phyloP scores from a whole-genome alignment of 2,888 invertebrate species.

The Kuschelorhynchus macadamiae region DNA sequence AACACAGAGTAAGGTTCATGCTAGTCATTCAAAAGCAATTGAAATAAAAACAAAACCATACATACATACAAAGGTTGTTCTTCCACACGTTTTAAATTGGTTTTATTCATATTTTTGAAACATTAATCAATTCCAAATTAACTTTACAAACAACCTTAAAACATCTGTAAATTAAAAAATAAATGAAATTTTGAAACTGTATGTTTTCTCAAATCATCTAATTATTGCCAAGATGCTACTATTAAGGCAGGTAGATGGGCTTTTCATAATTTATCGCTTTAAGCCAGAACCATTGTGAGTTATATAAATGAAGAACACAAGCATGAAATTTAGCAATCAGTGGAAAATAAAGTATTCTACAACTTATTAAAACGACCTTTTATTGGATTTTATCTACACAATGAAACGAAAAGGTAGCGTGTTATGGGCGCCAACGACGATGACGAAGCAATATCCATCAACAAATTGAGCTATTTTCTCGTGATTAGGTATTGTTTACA shows the following conservation, averaged over 20 bases:
- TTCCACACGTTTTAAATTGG: too few species aligned
- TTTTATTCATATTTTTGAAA: too few species aligned
- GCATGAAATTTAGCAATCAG: slow-evolving; percentile 63
- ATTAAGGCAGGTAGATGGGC: slow-evolving; percentile 60
- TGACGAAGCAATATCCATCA: slow-evolving; percentile 16
- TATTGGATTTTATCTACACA: slow-evolving; percentile 56
- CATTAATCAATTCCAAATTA: slow-evolving; percentile 37
- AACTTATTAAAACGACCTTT: slow-evolving; percentile 61
- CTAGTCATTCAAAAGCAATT: too few species aligned
- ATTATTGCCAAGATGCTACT: slow-evolving; percentile 60
- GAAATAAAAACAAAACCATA: too few species aligned
- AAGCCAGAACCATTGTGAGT: slow-evolving; percentile 61
- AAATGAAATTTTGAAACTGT: slow-evolving; percentile 55
- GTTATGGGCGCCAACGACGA: slow-evolving; percentile 30
- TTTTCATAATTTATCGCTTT: slow-evolving; percentile 61
- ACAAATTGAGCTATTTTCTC: too few species aligned
- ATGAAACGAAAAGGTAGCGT: slow-evolving; percentile 38
- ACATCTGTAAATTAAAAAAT: slow-evolving; percentile 51
- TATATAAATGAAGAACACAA: slow-evolving; percentile 64
- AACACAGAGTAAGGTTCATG: too few species aligned
- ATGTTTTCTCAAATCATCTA: slow-evolving; percentile 56
- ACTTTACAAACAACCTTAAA: slow-evolving; percentile 28
- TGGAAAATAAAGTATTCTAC: slow-evolving; percentile 62
- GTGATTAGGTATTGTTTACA: too few species aligned
- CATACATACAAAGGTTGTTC: too few species aligned